Evolutionary conservation across 2,113 vertebrate species (phyloP), one percentile per base, ranked within the genome.

Genomic region (Myrmecophaga tridactyla): DNA sequence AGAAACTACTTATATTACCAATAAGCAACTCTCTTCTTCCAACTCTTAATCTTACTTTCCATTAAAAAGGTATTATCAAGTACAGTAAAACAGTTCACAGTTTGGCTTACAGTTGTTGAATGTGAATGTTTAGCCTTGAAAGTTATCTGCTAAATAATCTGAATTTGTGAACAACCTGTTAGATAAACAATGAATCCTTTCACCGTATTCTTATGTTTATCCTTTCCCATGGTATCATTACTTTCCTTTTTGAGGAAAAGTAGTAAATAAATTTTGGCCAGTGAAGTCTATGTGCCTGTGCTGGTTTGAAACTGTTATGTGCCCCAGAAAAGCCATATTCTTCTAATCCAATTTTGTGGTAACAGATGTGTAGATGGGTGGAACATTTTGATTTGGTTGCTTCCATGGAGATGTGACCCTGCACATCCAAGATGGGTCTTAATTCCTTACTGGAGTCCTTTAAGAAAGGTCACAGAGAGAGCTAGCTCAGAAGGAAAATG

Each of bases 101-200:
- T 67, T 96, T 83, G 34, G 2, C 11, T 96, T 65, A 80, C 43
- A 92, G 12, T 83, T 94, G 58, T 81, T 82, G 36, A n/a, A 65
- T 69, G 75, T 94, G 80, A 63, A 73, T 80, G n/a, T 36, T 95
- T 39, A 94, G 39, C 23, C 48, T 94, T 80, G 58, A 93, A 94
- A 94, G 39, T 83, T 27, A 89, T 2, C 60, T 96, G 95, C 51
- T 93, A 93, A 92, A 36, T 93, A 75, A 94, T 93, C n/a, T 6
- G 21, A 95, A 86, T 91, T 86, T 86, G 75, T 90, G 51, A 90
- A n/a, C 10, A 63, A 84, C 13, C 46, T 86, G 63, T 67, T 89
- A 95, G 31, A 23, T 82, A 93, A 96, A 97, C 92, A 86, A 70
- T 62, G 78, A 95, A 80, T 70, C 2, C 8, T 96, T 91, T 89